These are phyloP conservation scores for Nasonia giraulti DNA, from an alignment of 1,140 invertebrate genomes.

Conservation along the genomic window DNA sequence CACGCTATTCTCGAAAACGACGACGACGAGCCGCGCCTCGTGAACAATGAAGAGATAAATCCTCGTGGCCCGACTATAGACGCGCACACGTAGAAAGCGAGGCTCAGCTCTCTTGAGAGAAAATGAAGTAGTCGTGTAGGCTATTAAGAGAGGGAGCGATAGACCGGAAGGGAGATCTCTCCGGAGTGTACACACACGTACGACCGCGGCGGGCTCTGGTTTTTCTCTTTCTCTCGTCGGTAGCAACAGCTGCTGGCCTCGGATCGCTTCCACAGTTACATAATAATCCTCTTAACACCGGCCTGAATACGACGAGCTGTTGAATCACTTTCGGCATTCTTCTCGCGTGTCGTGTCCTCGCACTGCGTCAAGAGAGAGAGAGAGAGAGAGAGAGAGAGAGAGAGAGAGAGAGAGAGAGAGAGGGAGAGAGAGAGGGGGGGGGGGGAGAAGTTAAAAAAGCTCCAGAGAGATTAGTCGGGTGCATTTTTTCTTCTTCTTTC, in stretches of 20 bases:
- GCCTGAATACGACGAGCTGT: not conserved
- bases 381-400: not conserved
- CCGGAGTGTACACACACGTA: not conserved
- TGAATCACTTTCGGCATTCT: slow-evolving; percentile 32
- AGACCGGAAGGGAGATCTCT: slow-evolving; percentile 30
- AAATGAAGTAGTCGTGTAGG: slow-evolving; percentile 57
- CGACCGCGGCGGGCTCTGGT: not conserved
- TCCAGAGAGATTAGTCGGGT: slow-evolving; percentile 25
- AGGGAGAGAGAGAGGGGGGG: too few relatives aligned
- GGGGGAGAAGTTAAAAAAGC: slow-evolving; percentile 18
- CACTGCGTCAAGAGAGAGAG: not conserved
- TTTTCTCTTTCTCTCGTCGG: not conserved
- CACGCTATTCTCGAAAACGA: slow-evolving; percentile 7
- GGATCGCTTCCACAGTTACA: slow-evolving; percentile 59
- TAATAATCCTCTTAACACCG: slow-evolving; percentile 60
- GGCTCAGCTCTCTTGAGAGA: slow-evolving; percentile 21
- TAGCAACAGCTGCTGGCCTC: slow-evolving; percentile 28
- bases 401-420: too few relatives aligned
- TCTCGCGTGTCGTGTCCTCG: slow-evolving; percentile 13
- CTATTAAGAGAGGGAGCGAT: slow-evolving; percentile 43
- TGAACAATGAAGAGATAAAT: slow-evolving; percentile 50
- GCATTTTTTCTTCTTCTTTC: slow-evolving; percentile 16
- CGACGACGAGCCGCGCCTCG: not conserved
- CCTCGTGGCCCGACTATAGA: not conserved
- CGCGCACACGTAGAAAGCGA: not conserved